Conservation (phyloP, 1,140 invertebrate genomes). For the Stegodyphus mimosarum region DNA sequence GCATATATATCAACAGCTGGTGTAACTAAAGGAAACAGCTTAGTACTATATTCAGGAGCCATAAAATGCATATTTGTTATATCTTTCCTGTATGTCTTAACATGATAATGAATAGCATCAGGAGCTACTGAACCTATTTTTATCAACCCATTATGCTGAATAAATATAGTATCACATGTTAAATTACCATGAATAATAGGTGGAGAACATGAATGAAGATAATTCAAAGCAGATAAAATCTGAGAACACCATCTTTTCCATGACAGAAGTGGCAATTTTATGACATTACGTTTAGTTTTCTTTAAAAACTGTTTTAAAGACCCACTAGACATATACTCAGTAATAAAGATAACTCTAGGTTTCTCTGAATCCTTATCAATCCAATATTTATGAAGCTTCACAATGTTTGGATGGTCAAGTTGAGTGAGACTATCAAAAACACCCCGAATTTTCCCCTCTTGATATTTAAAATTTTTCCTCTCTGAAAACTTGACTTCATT, state of each 20-base stretch:
- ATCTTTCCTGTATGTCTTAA: conserved; percentile 83
- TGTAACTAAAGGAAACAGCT: conserved; percentile 64
- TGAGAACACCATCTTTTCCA: conserved; percentile 99
- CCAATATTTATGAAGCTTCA: conserved; percentile 99
- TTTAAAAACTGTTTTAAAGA: conserved; percentile 99
- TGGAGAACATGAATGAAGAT: conserved; percentile 98
- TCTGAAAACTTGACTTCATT: conserved; percentile 99
- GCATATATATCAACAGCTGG: conserved; percentile 97
- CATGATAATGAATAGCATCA: conserved; percentile 98
- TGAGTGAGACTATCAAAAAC: conserved; percentile 98
- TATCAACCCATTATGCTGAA: conserved; percentile 99
- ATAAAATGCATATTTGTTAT: conserved; percentile 95
- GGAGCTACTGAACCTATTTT: conserved; percentile 98
- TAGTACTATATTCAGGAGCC: conserved; percentile 90
- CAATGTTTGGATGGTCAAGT: conserved; percentile 97
- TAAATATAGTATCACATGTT: conserved; percentile 99
- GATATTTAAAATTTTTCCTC: conserved; percentile 91
- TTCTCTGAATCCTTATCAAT: conserved; percentile 96
- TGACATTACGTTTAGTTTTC: conserved; percentile 95
- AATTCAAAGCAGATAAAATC: conserved; percentile 98
- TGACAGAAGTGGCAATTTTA: conserved; percentile 76
- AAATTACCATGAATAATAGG: conserved; percentile 99
- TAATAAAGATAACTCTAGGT: conserved; percentile 98
- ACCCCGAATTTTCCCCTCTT: conserved; percentile 96
- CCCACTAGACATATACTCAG: conserved; percentile 99